Conservation (phyloP, 1,140 invertebrate genomes). For the Halyomorpha halys region DNA sequence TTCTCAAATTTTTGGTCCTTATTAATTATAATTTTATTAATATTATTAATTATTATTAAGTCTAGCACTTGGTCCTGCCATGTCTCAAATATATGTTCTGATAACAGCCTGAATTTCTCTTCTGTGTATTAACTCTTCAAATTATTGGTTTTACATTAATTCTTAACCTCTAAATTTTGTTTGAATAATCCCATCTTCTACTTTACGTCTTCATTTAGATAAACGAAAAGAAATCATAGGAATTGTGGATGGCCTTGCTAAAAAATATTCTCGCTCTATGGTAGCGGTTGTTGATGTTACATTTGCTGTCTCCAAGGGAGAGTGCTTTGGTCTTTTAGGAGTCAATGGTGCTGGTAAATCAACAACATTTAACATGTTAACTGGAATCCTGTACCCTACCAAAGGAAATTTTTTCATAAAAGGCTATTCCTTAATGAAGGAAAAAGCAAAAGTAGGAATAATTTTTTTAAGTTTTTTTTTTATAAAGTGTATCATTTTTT, state of each 20-base stretch:
- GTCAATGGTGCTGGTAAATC: conserved; percentile 78
- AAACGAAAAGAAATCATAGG: conserved; percentile 2
- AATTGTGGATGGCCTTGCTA: conserved; percentile 28
- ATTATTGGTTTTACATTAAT: too few relatives aligned
- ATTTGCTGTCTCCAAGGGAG: conserved; percentile 55
- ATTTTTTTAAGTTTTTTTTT: too few relatives aligned
- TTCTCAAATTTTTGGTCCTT: too few relatives aligned
- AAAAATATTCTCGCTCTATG: conserved; percentile 28
- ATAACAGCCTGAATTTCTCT: too few relatives aligned
- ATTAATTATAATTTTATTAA: too few relatives aligned
- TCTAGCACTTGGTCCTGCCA: too few relatives aligned
- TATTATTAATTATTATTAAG: too few relatives aligned
- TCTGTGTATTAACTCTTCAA: too few relatives aligned
- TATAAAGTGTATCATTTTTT: too few relatives aligned
- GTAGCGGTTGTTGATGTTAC: conserved; percentile 60
- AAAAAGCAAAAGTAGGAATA: conserved; percentile 20
- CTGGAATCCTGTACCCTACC: conserved; percentile 43
- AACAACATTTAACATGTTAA: conserved; percentile 81
- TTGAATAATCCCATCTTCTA: not conserved
- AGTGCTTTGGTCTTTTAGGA: conserved; percentile 86
- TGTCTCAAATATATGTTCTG: too few relatives aligned
- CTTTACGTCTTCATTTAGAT: not conserved
- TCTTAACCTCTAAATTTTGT: too few relatives aligned
- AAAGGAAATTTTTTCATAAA: conserved; percentile 28
- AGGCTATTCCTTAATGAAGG: conserved; percentile 9